These are phyloP conservation scores for Norana najaformis DNA, from an alignment of 2,888 invertebrate species.

Conservation along the genomic window DNA sequence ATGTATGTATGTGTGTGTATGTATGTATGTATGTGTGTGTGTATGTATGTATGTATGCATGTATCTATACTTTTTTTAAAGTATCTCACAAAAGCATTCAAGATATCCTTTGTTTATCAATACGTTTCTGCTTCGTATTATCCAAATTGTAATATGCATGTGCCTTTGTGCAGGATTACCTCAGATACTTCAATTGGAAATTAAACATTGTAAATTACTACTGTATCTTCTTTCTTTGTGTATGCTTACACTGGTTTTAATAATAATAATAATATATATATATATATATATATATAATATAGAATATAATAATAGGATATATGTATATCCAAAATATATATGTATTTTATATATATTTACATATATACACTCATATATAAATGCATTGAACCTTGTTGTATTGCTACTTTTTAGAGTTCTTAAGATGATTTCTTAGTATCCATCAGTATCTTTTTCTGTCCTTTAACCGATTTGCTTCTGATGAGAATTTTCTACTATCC, in stretches of 20 bases:
- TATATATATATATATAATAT: neutral
- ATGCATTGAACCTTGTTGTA: neutral
- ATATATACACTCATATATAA: neutral
- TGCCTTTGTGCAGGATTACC: neutral
- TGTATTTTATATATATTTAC: neutral
- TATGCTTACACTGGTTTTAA: too few species aligned
- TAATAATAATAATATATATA: neutral
- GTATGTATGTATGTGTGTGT: neutral
- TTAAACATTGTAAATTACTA: neutral
- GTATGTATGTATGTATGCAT: too few species aligned
- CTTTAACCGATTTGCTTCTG: neutral
- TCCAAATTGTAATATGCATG: neutral
- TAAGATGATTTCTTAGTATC: too few species aligned
- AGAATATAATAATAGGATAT: neutral
- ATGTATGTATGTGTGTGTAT: neutral
- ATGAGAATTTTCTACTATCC: neutral
- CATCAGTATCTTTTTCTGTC: neutral
- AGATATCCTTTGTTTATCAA: neutral
- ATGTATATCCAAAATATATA: neutral
- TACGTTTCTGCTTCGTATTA: too few species aligned
- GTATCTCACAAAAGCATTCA: too few species aligned
- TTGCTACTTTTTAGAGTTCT: constrained; percentile 9
- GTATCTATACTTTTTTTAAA: too few species aligned
- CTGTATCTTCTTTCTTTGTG: neutral
- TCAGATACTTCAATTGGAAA: neutral